Conservation (phyloP, 2,797 vertebrate genomes). For the Microctenopoma steveboyesi region DNA sequence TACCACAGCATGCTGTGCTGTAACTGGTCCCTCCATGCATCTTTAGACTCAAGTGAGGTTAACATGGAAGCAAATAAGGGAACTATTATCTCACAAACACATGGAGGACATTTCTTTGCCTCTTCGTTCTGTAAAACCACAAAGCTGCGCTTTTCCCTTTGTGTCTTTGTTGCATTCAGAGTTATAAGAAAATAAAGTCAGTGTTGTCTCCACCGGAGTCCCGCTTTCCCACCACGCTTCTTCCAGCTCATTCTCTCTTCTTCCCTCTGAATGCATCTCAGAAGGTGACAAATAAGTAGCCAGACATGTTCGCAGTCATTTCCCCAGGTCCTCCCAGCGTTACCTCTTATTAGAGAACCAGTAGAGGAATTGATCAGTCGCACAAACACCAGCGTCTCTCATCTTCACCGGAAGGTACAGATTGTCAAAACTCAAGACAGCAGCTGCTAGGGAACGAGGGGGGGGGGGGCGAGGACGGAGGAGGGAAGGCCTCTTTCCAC, state of each 20-base stretch:
- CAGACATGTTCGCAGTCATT: slow-evolving; percentile 29
- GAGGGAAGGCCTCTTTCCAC: slow-evolving; percentile 28
- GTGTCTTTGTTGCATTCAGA: too few relatives aligned
- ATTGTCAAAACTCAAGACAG: slow-evolving; percentile 38
- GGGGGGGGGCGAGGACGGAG: background rate
- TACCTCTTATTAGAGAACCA: slow-evolving; percentile 37
- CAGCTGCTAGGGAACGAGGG: slow-evolving; percentile 6
- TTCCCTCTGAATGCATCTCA: background rate
- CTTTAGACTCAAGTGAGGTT: too few relatives aligned
- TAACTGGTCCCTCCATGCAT: too few relatives aligned
- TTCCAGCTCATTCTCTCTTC: background rate
- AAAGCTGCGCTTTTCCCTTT: too few relatives aligned
- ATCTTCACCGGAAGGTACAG: slow-evolving; percentile 53
- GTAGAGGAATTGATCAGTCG: slow-evolving; percentile 52
- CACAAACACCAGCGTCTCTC: slow-evolving; percentile 33
- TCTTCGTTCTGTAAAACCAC: too few relatives aligned
- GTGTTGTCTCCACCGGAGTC: background rate
- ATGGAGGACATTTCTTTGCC: too few relatives aligned
- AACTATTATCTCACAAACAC: too few relatives aligned
- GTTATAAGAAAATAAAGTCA: background rate
- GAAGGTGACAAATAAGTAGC: slow-evolving; percentile 46
- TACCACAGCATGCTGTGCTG: too few relatives aligned
- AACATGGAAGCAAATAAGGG: too few relatives aligned
- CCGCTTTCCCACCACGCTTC: background rate
- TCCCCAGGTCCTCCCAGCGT: background rate